A percentile compares a stretch with the other conserved stretches of the same genome.
Conservation (phyloP, 2,113 vertebrate genomes). For the Herpailurus yagouaroundi region DNA sequence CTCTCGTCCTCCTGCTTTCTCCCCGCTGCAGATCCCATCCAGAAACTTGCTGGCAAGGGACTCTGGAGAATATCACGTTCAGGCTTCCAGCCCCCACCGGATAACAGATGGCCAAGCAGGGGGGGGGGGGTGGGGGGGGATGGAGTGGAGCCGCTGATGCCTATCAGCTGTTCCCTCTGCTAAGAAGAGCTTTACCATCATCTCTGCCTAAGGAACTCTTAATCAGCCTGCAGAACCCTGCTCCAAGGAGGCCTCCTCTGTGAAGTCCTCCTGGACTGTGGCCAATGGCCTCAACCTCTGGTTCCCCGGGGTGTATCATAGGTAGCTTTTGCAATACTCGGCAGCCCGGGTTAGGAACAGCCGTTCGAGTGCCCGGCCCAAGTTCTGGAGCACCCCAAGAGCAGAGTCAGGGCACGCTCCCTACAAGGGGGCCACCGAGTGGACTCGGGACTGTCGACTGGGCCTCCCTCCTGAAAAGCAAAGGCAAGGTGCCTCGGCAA, state of each 20-base stretch:
- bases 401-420: not conserved
- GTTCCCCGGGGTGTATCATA: not conserved
- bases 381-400: not conserved
- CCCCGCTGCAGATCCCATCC: not conserved
- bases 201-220: not conserved
- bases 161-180: not conserved
- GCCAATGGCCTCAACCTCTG: not conserved
- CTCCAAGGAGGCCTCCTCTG: not conserved
- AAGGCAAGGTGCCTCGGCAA: not conserved
- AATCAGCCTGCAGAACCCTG: not conserved
- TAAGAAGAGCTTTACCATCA: not conserved
- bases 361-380: not conserved
- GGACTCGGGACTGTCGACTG: not conserved
- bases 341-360: not conserved
- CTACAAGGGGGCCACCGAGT: not conserved
- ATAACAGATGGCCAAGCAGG: not conserved
- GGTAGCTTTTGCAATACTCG: not conserved
- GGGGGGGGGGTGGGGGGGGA: no score
- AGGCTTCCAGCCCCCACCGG: not conserved
- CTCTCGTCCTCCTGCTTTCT: not conserved
- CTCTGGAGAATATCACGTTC: not conserved
- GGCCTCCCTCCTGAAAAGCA: not conserved
- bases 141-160: not conserved
- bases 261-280: not conserved
- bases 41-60: not conserved